These are phyloP conservation scores for Tringa solitaria DNA, from an alignment of 2,113 vertebrate genomes.

Conservation along the genomic window DNA sequence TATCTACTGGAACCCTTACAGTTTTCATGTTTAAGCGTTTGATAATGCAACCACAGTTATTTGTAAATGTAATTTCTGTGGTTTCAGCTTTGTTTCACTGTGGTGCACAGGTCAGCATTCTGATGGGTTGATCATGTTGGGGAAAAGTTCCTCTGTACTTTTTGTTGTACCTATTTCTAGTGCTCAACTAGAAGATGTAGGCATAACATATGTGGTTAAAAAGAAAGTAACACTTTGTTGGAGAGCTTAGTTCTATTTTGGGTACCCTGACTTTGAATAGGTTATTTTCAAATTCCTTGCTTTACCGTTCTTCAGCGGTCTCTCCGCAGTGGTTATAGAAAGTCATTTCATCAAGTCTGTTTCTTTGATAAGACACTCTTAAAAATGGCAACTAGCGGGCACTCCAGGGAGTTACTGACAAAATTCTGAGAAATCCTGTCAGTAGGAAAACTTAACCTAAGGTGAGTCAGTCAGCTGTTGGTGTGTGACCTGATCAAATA, in stretches of 20 bases:
- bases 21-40: neutral
- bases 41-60: neutral
- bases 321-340: neutral
- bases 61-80: neutral
- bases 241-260: neutral
- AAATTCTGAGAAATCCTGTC: neutral
- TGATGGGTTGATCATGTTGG: neutral
- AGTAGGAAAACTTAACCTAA: neutral
- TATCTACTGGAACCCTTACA: neutral
- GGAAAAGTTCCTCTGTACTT: neutral
- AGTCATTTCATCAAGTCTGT: neutral
- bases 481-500: neutral
- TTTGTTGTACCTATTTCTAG: neutral
- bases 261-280: neutral
- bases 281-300: neutral
- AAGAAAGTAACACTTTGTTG: neutral
- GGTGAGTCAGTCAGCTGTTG: neutral
- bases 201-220: neutral
- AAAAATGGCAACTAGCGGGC: neutral
- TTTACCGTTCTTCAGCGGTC: neutral
- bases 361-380: neutral
- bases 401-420: neutral
- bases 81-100: neutral
- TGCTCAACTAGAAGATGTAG: neutral
- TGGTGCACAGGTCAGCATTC: neutral